Evolutionary conservation across 2,113 vertebrate species (phyloP), one percentile per base, ranked within the genome.

Genomic region (Hippocampus abdominalis): DNA sequence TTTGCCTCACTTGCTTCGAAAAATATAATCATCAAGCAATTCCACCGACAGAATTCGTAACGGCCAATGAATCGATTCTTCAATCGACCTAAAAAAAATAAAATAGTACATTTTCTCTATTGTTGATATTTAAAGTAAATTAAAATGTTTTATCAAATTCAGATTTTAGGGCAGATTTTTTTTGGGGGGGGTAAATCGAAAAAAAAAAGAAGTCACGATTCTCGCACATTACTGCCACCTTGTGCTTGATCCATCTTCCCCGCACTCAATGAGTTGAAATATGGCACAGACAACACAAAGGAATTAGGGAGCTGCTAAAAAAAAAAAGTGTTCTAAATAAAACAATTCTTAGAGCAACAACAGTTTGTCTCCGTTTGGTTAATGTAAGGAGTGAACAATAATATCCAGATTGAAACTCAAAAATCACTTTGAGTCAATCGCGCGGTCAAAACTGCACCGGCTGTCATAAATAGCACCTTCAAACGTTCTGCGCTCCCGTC

Each of bases 401-500:
- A 79, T 79, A 79, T 44, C 78, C 69, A 25, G 11, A 23, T 13
- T 13, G n/a, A 44, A 64, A 44, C 40, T 44, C 20, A 42, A 13
- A 72, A 78, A 82, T 82, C 61, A 83, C 80, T 77, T 77, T 70
- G 64, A 71, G 75, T 65, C 70, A 80, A 69, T 73, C 68, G 70
- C 71, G 73, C 72, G 79, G 77, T 77, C 77, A 79, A 75, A 70
- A 73, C 67, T 16, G 27, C 71, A 76, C 72, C 57, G 73, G 57
- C 69, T 77, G 57, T 70, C 79, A 79, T 68, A 75, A 78, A 82
- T 77, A 82, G 72, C 78, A 67, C 53, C 68, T 77, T 84, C 76
- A 84, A 84, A 86, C 84, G 79, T 81, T 80, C 78, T 72, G 77
- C 77, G 79, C 79, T 83, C 78, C 81, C 74, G 77, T 67, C 70